Evolutionary conservation across 2,888 invertebrate species (phyloP).

Genomic region (Caradrina clavipalpis): DNA sequence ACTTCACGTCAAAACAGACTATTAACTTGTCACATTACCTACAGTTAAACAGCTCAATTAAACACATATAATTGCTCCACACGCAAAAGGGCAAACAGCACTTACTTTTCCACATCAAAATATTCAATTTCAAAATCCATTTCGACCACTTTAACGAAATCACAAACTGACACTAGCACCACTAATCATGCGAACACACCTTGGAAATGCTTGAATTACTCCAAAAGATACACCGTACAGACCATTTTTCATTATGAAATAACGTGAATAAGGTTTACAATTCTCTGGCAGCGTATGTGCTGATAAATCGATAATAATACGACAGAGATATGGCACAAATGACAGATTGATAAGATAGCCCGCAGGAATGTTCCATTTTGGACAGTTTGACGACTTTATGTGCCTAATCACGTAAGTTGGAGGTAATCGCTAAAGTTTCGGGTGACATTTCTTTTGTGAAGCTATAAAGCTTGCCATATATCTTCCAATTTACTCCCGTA

Average conservation of each 20-base stretch:
- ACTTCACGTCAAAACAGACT: neutral
- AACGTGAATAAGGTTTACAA: neutral
- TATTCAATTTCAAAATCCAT: slow-evolving; percentile 63
- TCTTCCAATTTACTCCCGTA: slow-evolving; percentile 33
- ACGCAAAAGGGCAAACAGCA: slow-evolving; percentile 2
- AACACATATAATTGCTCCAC: slow-evolving; percentile 1
- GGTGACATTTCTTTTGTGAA: slow-evolving; percentile 33
- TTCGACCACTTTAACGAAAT: slow-evolving; percentile 46
- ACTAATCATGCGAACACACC: slow-evolving; percentile 44
- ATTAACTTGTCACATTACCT: slow-evolving; percentile 8
- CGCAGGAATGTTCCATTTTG: slow-evolving; percentile 39
- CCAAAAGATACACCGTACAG: slow-evolving; percentile 2
- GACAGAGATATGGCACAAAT: slow-evolving; percentile 59
- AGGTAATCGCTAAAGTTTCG: slow-evolving; percentile 45
- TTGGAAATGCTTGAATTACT: slow-evolving; percentile 36
- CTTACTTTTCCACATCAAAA: slow-evolving; percentile 42
- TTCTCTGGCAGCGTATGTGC: neutral
- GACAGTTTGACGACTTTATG: slow-evolving; percentile 47
- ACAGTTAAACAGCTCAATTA: slow-evolving; percentile 1
- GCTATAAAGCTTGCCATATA: slow-evolving; percentile 38
- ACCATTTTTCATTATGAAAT: slow-evolving; percentile 10
- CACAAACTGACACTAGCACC: slow-evolving; percentile 37
- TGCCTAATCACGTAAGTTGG: slow-evolving; percentile 48
- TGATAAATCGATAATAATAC: slow-evolving; percentile 62
- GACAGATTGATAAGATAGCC: slow-evolving; percentile 62